Evolutionary conservation across 2,888 invertebrate species (phyloP), one percentile per base, ranked within the genome.

Genomic region (Morpho helenor): DNA sequence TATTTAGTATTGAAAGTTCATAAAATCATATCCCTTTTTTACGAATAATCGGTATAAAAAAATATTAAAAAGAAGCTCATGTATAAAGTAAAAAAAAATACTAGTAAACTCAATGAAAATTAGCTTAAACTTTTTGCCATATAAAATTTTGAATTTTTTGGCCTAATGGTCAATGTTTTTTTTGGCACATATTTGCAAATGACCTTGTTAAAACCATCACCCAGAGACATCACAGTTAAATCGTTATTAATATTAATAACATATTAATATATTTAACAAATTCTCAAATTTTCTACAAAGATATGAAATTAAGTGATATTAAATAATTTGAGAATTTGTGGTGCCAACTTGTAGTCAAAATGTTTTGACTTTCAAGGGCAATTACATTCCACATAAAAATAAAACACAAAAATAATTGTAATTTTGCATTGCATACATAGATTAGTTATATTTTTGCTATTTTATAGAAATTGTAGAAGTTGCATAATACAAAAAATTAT

Each of bases 221-320:
- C 86, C 75, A 75, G 78, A 75, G 79, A 85, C 84, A 84, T 86
- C 82, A 81, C 76, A 81, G 80, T 82, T 81, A 70, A 62, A 62
- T 65, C 61, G 70, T 74, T 71, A 70, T 44, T 45, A 45, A 41
- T 53, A 22, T 43, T 9, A 9, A 8, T 43, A 9, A 67, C 68
- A 62, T 63, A 72, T 70, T 66, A 68, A 70, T 66, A 56, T 60
- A 58, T 68, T n/a, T 39, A 67, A 71, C 66, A 70, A 70, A 67
- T 66, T 68, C 68, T 66, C 68, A 70, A 68, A 68, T 56, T 31
- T 7, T 44, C 23, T 49, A 41, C 16, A 59, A 49, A 42, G 51
- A 10, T 43, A 47, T 9, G 46, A 7, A 40, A 9, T n/a, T 45
- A 51, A 42, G 46, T 23, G 51, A 45, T 8, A 22, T 8, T 47